Percentiles rank a stretch among this genome's conserved stretches.
These are phyloP conservation scores for Atherinosoma microstoma DNA, from an alignment of 2,797 vertebrate species.

Conservation along the genomic window DNA sequence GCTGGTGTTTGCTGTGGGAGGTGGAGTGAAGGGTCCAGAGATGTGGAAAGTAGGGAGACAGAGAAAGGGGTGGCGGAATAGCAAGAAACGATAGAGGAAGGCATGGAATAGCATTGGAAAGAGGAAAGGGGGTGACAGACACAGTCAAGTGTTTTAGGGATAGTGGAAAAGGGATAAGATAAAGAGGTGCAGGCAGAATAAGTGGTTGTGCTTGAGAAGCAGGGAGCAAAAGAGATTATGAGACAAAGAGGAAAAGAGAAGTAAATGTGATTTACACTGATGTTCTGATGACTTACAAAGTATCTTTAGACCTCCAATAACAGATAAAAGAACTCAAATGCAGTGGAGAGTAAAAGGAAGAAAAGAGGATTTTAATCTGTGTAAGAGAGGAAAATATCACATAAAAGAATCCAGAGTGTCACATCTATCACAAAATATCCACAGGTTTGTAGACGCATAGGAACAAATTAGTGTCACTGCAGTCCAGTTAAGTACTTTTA, in stretches of 20 bases:
- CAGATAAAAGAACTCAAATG: slow-evolving; percentile 4
- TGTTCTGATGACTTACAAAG: slow-evolving; percentile 31
- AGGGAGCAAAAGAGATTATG: slow-evolving; percentile 11
- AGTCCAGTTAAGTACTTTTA: too few relatives aligned
- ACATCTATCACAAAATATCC: neutral
- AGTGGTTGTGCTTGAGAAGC: slow-evolving; percentile 26
- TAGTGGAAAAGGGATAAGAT: slow-evolving; percentile 67
- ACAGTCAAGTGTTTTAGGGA: slow-evolving; percentile 45
- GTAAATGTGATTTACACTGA: slow-evolving; percentile 26
- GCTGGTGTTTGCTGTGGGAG: slow-evolving; percentile 46
- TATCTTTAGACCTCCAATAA: slow-evolving; percentile 28
- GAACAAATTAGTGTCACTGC: neutral
- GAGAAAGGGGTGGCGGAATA: neutral
- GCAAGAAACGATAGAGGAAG: slow-evolving; percentile 35
- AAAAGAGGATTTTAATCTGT: neutral
- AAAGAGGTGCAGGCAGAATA: slow-evolving; percentile 37
- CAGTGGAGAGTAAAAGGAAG: neutral
- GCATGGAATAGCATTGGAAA: slow-evolving; percentile 53
- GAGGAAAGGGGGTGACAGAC: slow-evolving; percentile 49
- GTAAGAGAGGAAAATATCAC: neutral
- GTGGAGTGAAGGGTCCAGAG: slow-evolving; percentile 29
- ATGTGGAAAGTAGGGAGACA: slow-evolving; percentile 1
- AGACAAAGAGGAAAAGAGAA: slow-evolving; percentile 30
- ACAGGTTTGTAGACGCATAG: neutral
- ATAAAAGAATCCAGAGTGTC: neutral